Conservation (phyloP, 2,113 vertebrate genomes). For the Butorides virescens region DNA sequence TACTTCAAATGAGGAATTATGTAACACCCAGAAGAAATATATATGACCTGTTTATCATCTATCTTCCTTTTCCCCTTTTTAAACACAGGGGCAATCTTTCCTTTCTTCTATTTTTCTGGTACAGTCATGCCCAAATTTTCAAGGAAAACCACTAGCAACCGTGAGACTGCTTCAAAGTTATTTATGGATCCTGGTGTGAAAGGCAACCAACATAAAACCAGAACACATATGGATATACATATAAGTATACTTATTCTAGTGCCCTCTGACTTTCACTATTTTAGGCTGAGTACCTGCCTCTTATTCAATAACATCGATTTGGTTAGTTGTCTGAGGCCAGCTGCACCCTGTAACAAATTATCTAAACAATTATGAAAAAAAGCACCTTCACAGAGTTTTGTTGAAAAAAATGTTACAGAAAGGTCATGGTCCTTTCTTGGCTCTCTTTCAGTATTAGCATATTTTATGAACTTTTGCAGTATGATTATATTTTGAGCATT, state of each 20-base stretch:
- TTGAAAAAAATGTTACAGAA: not conserved
- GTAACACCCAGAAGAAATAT: not conserved
- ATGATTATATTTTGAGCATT: not conserved
- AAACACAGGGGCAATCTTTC: rapidly evolving
- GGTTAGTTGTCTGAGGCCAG: not conserved
- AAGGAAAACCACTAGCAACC: not conserved
- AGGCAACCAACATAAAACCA: not conserved
- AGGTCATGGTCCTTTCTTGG: rapidly evolving
- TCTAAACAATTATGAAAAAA: not conserved
- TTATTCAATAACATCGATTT: not conserved
- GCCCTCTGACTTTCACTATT: not conserved
- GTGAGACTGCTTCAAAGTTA: not conserved
- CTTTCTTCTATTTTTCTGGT: not conserved
- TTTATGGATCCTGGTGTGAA: not conserved
- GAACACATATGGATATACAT: rapidly evolving
- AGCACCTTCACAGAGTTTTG: rapidly evolving
- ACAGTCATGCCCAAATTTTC: not conserved
- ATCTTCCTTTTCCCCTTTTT: not conserved
- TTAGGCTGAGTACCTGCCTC: not conserved
- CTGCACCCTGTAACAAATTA: not conserved
- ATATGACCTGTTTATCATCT: not conserved
- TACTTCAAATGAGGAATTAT: not conserved
- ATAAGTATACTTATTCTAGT: not conserved
- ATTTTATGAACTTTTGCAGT: not conserved
- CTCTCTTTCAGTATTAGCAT: rapidly evolving